Evolutionary conservation across 1,140 invertebrate genomes (phyloP).

Genomic region (Heterodera carotae): DNA sequence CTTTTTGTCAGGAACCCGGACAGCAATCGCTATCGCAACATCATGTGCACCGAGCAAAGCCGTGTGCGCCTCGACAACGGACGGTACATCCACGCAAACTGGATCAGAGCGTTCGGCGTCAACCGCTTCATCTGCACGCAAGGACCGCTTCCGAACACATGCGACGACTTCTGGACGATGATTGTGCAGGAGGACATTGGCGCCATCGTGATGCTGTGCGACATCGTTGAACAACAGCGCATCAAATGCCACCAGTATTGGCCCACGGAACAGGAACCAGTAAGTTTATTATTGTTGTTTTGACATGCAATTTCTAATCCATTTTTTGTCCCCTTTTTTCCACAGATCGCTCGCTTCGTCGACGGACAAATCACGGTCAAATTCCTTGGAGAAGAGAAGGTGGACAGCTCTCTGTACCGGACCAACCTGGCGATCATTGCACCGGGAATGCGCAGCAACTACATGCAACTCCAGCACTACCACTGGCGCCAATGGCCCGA

Average conservation of each 20-base stretch:
- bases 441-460: conserved; percentile 5
- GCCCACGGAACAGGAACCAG: conserved; percentile 11
- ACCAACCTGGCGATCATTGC: neutral
- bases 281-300: neutral
- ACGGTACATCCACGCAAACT: conserved; percentile 47
- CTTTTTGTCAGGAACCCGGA: neutral
- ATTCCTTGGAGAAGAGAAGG: neutral
- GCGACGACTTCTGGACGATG: conserved; percentile 68
- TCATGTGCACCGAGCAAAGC: conserved; percentile 37
- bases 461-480: conserved; percentile 18
- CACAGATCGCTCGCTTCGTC: neutral
- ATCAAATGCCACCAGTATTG: conserved; percentile 49
- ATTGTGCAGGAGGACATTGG: conserved; percentile 67
- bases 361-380: conserved; percentile 17
- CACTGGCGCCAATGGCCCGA: conserved; percentile 49
- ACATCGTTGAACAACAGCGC: conserved; percentile 65
- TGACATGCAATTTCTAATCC: neutral
- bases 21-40: conserved; percentile 23
- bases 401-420: conserved; percentile 13
- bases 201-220: conserved; percentile 68
- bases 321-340: neutral
- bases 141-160: conserved; percentile 66
- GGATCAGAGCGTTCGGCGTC: conserved; percentile 22
- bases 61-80: conserved; percentile 26
- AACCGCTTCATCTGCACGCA: conserved; percentile 57